A percentile compares a stretch with the other conserved stretches of the same genome.
Evolutionary conservation across 2,113 vertebrate genomes (phyloP).

Genomic region (Puffinus mauretanicus): DNA sequence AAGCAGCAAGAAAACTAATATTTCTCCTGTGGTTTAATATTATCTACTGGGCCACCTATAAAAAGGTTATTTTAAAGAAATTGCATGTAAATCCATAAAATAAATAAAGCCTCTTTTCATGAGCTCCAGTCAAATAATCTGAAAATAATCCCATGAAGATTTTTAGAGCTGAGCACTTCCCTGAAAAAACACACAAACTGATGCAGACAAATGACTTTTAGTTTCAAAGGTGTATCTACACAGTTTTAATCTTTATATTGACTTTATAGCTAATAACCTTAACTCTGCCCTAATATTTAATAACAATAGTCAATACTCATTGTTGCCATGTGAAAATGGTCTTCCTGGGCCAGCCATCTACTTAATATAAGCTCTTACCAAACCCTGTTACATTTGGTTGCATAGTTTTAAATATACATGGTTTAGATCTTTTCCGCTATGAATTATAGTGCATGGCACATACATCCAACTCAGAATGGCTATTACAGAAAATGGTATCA

Average conservation of each 20-base stretch:
- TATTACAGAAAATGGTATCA: neutral
- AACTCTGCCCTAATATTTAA: neutral
- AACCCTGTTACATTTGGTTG: neutral
- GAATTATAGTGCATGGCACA: neutral
- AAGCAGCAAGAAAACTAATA: neutral
- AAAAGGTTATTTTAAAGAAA: slow-evolving; percentile 52
- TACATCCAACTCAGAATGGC: neutral
- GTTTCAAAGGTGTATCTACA: neutral
- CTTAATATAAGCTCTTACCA: neutral
- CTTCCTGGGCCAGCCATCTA: neutral
- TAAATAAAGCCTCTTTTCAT: slow-evolving; percentile 47
- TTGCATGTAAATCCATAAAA: slow-evolving; percentile 51
- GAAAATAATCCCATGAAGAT: slow-evolving; percentile 43
- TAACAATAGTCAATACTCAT: neutral
- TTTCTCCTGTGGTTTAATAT: slow-evolving; percentile 20
- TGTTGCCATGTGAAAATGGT: neutral
- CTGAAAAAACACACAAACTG: neutral
- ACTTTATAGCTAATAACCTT: neutral
- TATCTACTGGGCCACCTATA: slow-evolving; percentile 11
- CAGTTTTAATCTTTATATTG: neutral
- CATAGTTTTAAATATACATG: neutral
- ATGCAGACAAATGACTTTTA: neutral
- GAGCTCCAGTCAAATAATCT: slow-evolving; percentile 48
- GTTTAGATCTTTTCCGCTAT: neutral
- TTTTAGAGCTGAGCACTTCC: slow-evolving; percentile 3